These are phyloP conservation scores for Ethmia dodecea DNA, from an alignment of 2,888 invertebrate genomes.

Conservation along the genomic window DNA sequence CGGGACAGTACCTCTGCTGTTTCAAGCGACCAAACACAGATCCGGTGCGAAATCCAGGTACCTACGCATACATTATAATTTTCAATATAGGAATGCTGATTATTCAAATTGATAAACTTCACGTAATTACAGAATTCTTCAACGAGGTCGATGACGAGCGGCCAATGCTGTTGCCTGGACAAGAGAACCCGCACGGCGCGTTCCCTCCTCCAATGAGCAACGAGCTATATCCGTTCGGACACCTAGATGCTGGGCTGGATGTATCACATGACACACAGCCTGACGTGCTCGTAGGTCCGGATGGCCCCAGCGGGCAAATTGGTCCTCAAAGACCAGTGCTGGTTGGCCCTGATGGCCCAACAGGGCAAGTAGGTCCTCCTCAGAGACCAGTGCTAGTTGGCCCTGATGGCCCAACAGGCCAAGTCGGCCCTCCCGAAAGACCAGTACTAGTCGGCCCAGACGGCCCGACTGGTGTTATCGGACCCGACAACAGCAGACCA, in stretches of 20 bases:
- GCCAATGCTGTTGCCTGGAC: constrained; percentile 40
- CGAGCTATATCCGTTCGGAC: constrained; percentile 22
- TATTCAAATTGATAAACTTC: no score
- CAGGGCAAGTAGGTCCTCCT: constrained; percentile 27
- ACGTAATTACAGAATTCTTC: constrained; percentile 56
- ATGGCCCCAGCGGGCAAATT: constrained; percentile 38
- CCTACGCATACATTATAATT: background rate
- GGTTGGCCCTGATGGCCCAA: constrained; percentile 57
- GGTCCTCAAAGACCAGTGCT: constrained; percentile 39
- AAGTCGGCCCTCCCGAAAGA: constrained; percentile 24
- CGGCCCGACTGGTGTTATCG: constrained; percentile 68
- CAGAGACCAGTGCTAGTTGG: constrained; percentile 39
- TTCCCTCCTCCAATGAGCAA: constrained; percentile 29
- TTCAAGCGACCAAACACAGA: constrained; percentile 53
- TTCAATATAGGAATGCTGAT: background rate
- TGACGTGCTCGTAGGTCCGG: constrained; percentile 58
- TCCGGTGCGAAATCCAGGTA: constrained; percentile 36
- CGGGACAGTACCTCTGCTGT: constrained; percentile 79
- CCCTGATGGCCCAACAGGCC: constrained; percentile 57
- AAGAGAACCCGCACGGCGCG: constrained; percentile 28
- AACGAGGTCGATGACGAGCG: constrained; percentile 57
- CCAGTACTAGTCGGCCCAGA: constrained; percentile 54
- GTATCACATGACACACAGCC: no score
- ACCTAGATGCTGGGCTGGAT: no score
- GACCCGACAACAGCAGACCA: constrained; percentile 26